Conservation (phyloP, 2,797 vertebrate genomes). For the Schizopygopsis malacanthus region DNA sequence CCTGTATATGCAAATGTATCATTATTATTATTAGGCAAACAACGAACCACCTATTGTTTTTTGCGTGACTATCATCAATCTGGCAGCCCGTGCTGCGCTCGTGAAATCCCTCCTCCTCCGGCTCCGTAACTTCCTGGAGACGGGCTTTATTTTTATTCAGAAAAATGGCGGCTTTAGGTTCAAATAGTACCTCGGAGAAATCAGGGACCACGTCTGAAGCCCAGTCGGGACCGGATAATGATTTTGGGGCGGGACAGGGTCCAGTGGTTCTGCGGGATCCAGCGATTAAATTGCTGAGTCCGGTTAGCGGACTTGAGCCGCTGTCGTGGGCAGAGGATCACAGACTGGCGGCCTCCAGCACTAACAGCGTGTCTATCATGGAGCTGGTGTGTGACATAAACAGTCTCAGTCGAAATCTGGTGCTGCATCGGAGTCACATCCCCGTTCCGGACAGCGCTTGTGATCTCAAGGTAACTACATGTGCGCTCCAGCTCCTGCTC, state of each 20-base stretch:
- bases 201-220: slow-evolving; percentile 55
- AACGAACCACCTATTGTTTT: not conserved
- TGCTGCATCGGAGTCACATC: slow-evolving; percentile 87
- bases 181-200: not conserved
- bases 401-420: slow-evolving; percentile 83
- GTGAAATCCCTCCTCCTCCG: slow-evolving; percentile 54
- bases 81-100: slow-evolving; percentile 22
- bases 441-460: slow-evolving; percentile 75
- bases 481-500: not conserved
- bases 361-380: slow-evolving; percentile 83
- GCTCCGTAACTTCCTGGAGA: slow-evolving; percentile 69
- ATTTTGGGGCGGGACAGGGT: slow-evolving; percentile 59
- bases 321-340: slow-evolving; percentile 93
- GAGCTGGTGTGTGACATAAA: slow-evolving; percentile 89
- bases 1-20: not conserved
- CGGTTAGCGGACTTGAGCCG: slow-evolving; percentile 87
- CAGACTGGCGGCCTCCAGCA: slow-evolving; percentile 87
- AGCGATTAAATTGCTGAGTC: slow-evolving; percentile 79
- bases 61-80: not conserved
- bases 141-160: slow-evolving; percentile 51
- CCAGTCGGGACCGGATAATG: slow-evolving; percentile 62
- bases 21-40: not conserved
- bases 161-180: slow-evolving; percentile 76
- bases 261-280: slow-evolving; percentile 82
- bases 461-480: slow-evolving; percentile 79